phyloP scores from a whole-genome alignment of 2,113 vertebrate genomes.

The Hemichromis elongatus region DNA sequence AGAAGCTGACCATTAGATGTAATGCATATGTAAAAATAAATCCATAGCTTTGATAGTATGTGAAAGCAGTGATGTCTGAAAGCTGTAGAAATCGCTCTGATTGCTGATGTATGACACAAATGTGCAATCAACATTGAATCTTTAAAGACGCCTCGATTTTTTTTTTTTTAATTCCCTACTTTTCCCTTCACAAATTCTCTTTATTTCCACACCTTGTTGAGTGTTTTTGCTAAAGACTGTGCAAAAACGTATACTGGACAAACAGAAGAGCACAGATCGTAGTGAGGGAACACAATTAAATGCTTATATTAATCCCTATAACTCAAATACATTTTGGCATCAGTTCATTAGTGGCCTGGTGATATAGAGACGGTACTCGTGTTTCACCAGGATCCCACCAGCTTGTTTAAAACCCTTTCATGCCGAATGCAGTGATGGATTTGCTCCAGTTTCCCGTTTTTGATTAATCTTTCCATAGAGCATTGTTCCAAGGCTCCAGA shows the following conservation, averaged over 20 bases:
- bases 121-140: neutral
- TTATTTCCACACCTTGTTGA: neutral
- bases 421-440: neutral
- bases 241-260: neutral
- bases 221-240: neutral
- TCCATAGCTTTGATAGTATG: neutral
- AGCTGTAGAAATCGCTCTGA: neutral
- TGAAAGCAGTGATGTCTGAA: neutral
- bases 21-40: neutral
- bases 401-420: neutral
- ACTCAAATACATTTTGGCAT: neutral
- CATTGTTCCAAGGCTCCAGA: conserved; percentile 22
- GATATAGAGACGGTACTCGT: neutral
- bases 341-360: neutral
- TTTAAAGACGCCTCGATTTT: neutral
- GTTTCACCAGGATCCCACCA: neutral
- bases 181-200: neutral
- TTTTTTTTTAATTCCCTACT: neutral
- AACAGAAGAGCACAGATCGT: neutral
- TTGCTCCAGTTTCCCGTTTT: neutral
- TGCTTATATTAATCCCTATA: neutral
- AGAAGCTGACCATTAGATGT: neutral
- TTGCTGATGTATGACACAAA: neutral
- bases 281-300: neutral
- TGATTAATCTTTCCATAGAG: conserved; percentile 19